These are phyloP conservation scores for Cariama cristata DNA, from an alignment of 2,113 vertebrate species.

Conservation along the genomic window DNA sequence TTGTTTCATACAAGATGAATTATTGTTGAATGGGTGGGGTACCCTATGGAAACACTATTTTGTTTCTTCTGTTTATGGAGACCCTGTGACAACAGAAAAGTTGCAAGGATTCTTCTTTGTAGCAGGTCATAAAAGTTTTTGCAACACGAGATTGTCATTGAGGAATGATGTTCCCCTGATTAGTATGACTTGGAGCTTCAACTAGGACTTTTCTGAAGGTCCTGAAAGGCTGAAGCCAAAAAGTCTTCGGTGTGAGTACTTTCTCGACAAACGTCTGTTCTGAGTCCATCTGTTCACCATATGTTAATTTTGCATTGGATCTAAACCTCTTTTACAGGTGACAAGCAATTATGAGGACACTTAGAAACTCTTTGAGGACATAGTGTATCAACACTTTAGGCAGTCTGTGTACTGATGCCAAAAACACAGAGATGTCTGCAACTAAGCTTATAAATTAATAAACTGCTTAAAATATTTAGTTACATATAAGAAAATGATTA, in stretches of 20 bases:
- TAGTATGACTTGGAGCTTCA: constrained; percentile 55
- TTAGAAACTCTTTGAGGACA: constrained; percentile 73
- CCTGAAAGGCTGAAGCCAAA: constrained; percentile 66
- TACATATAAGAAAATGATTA: constrained; percentile 57
- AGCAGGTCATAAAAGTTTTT: neutral
- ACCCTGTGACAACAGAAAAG: neutral
- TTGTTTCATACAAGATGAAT: neutral
- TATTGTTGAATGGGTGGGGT: neutral
- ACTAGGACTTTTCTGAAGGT: constrained; percentile 62
- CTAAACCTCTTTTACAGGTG: constrained; percentile 78
- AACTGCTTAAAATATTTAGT: constrained; percentile 69
- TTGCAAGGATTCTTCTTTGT: neutral
- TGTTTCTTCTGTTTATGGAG: neutral
- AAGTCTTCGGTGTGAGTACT: constrained; percentile 70
- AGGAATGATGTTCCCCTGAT: constrained; percentile 44
- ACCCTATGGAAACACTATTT: neutral
- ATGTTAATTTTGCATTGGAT: constrained; percentile 75
- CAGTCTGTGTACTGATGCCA: constrained; percentile 63
- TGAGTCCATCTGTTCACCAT: constrained; percentile 77
- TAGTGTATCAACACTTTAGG: constrained; percentile 57
- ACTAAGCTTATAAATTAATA: constrained; percentile 71
- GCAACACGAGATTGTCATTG: neutral
- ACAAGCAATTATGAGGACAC: constrained; percentile 78
- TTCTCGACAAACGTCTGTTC: constrained; percentile 69
- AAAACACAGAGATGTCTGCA: constrained; percentile 23